Conservation (phyloP, 2,797 vertebrate genomes). For the Mastacembelus armatus region DNA sequence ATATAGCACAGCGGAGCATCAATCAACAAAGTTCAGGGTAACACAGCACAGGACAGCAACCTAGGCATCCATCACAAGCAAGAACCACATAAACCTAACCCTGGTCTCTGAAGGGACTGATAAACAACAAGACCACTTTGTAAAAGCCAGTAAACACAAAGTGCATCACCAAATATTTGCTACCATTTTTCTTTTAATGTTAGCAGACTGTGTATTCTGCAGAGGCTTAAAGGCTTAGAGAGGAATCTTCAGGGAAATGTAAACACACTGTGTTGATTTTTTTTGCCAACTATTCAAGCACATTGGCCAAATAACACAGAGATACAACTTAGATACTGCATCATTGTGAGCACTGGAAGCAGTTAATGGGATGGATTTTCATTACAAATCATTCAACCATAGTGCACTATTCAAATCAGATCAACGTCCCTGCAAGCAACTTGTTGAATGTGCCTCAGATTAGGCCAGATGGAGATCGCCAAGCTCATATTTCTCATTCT, state of each 20-base stretch:
- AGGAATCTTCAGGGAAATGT: slow-evolving; percentile 11
- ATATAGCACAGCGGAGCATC: slow-evolving; percentile 64
- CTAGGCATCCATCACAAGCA: slow-evolving; percentile 60
- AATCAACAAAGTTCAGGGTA: slow-evolving; percentile 67
- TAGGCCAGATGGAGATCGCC: slow-evolving; percentile 17
- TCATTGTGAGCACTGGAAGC: slow-evolving; percentile 37
- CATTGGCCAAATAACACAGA: slow-evolving; percentile 47
- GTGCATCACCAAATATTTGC: slow-evolving; percentile 42
- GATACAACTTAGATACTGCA: slow-evolving; percentile 33
- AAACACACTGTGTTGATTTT: background rate
- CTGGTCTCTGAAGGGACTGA: slow-evolving; percentile 29
- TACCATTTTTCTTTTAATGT: slow-evolving; percentile 39
- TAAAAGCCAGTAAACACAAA: slow-evolving; percentile 17
- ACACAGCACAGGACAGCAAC: slow-evolving; percentile 58
- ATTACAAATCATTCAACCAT: slow-evolving; percentile 49
- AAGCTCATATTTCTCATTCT: slow-evolving; percentile 35
- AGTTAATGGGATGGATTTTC: slow-evolving; percentile 62
- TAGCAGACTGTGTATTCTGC: slow-evolving; percentile 4
- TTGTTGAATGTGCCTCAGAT: slow-evolving; percentile 43
- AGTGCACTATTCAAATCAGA: slow-evolving; percentile 55
- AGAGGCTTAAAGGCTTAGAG: slow-evolving; percentile 28
- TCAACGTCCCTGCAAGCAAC: slow-evolving; percentile 40
- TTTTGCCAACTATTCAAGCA: slow-evolving; percentile 42
- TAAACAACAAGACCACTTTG: slow-evolving; percentile 32
- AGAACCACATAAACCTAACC: slow-evolving; percentile 29